Conservation (phyloP, 2,888 invertebrate genomes). For the Chloroclystis v-ata region DNA sequence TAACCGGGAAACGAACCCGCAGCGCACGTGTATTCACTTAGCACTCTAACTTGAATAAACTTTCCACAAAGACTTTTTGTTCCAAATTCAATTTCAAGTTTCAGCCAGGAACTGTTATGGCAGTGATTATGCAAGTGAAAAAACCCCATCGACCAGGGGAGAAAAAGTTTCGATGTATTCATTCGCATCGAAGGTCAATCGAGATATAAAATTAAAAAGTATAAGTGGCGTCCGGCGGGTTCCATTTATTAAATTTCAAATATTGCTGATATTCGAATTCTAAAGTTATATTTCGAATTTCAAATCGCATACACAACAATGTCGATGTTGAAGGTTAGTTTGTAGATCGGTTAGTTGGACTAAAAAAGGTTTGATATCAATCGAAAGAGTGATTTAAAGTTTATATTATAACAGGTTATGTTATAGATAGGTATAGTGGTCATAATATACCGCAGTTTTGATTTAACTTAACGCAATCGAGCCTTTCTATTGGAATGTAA, state of each 20-base stretch:
- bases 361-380: slow-evolving; percentile 24
- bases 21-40: slow-evolving; percentile 71
- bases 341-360: slow-evolving; percentile 32
- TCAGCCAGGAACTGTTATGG: slow-evolving; percentile 20
- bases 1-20: slow-evolving; percentile 65
- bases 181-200: slow-evolving; percentile 71
- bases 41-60: slow-evolving; percentile 64
- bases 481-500: slow-evolving; percentile 22
- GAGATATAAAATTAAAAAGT: slow-evolving; percentile 76
- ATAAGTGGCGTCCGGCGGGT: slow-evolving; percentile 58
- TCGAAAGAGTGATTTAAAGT: neutral
- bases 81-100: slow-evolving; percentile 28
- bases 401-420: neutral
- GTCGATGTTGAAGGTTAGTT: slow-evolving; percentile 9
- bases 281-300: slow-evolving; percentile 44
- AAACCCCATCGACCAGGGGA: slow-evolving; percentile 39
- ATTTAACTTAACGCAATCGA: slow-evolving; percentile 21
- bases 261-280: slow-evolving; percentile 61
- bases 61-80: slow-evolving; percentile 36
- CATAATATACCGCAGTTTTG: slow-evolving; percentile 9
- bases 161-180: slow-evolving; percentile 64
- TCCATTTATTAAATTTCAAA: slow-evolving; percentile 73
- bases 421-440: neutral
- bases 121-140: slow-evolving; percentile 36
- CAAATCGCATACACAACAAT: slow-evolving; percentile 47